Conservation (phyloP, 2,113 vertebrate species). For the Electrona antarctica region DNA sequence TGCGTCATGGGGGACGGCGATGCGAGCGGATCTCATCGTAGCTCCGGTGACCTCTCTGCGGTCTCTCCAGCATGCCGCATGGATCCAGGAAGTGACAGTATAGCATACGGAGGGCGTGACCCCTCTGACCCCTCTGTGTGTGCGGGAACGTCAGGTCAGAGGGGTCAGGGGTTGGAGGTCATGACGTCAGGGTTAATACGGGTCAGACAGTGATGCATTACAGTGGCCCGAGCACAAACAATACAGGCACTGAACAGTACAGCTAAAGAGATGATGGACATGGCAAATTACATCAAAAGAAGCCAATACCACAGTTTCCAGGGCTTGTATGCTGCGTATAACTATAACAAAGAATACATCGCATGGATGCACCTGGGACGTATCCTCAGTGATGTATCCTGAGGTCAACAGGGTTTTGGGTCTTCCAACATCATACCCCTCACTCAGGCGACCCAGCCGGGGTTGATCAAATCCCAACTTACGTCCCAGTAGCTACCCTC, state of each 20-base stretch:
- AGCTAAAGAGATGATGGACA: too few species aligned
- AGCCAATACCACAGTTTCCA: too few species aligned
- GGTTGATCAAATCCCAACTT: too few species aligned
- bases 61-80: slow-evolving; percentile 19
- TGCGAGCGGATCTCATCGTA: slow-evolving; percentile 21
- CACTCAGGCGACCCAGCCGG: too few species aligned
- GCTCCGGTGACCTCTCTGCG: slow-evolving; percentile 2
- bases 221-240: slow-evolving; percentile 38
- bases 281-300: too few species aligned
- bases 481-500: too few species aligned
- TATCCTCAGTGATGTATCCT: too few species aligned
- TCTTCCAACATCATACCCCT: too few species aligned
- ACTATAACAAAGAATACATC: too few species aligned
- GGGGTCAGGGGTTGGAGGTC: slow-evolving; percentile 57
- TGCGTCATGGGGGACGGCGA: not conserved
- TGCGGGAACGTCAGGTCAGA: slow-evolving; percentile 24
- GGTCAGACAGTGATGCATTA: slow-evolving; percentile 68
- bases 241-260: not conserved
- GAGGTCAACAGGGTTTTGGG: too few species aligned
- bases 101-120: slow-evolving; percentile 36
- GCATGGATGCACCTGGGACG: too few species aligned
- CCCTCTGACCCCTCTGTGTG: slow-evolving; percentile 10
- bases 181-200: slow-evolving; percentile 45
- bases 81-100: slow-evolving; percentile 17
- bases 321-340: too few species aligned